Conservation (phyloP, 2,888 invertebrate genomes). For the Norana najaformis region DNA sequence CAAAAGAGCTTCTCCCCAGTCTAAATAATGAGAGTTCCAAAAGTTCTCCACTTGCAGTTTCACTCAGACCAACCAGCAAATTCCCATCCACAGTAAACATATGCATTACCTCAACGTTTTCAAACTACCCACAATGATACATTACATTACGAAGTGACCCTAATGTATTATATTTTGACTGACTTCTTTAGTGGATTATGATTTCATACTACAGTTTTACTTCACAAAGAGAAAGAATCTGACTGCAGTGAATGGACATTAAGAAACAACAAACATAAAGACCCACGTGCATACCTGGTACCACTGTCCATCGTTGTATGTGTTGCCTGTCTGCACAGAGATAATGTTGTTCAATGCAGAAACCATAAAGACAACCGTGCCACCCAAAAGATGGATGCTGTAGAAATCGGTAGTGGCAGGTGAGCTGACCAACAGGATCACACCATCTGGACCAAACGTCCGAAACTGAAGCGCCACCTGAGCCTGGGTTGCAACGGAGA, state of each 20-base stretch:
- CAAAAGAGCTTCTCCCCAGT: too few species aligned
- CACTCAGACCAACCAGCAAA: too few species aligned
- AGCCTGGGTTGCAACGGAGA: slow-evolving; percentile 30
- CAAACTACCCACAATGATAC: too few species aligned
- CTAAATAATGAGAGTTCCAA: too few species aligned
- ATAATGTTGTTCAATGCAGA: slow-evolving; percentile 1
- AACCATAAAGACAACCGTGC: slow-evolving; percentile 40
- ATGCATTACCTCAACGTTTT: too few species aligned
- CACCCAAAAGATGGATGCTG: slow-evolving; percentile 40
- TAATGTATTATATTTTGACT: too few species aligned
- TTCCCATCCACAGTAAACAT: too few species aligned
- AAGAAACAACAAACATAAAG: not conserved
- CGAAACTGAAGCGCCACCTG: slow-evolving; percentile 45
- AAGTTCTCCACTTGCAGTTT: too few species aligned
- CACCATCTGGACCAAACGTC: slow-evolving; percentile 45
- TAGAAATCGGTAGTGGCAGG: slow-evolving; percentile 29
- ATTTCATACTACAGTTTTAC: too few species aligned
- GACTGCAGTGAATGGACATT: not conserved
- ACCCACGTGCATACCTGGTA: slow-evolving; percentile 38
- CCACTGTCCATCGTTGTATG: slow-evolving; percentile 47
- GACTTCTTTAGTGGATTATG: too few species aligned
- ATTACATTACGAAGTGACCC: too few species aligned
- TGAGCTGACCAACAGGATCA: slow-evolving; percentile 40
- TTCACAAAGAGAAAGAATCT: too few species aligned
- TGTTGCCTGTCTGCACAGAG: slow-evolving; percentile 18